A percentile compares a stretch with the other conserved stretches of the same genome.
Conservation (phyloP, 30 jellyfish, hydroid and myxozoan genomes). For the Pseudorhiza aurosa region DNA sequence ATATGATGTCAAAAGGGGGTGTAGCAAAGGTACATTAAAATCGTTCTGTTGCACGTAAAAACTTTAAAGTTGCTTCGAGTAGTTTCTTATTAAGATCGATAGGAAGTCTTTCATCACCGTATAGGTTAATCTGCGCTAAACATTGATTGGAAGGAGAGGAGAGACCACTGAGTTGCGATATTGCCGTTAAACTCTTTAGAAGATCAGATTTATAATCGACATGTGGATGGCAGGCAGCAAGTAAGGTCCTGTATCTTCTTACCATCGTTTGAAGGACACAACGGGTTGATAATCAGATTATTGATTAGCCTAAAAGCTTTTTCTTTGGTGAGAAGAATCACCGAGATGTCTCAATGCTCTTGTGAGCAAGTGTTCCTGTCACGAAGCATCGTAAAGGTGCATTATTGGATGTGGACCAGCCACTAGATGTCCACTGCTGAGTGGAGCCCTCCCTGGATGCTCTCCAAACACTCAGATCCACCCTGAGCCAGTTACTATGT, state of each 20-base stretch:
- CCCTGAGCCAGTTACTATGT: too few relatives aligned
- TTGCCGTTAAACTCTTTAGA: not conserved
- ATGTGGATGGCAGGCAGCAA: slow-evolving; percentile 20
- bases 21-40: not conserved
- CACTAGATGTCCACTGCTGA: too few relatives aligned
- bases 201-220: not conserved
- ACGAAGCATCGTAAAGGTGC: too few relatives aligned
- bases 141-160: slow-evolving; percentile 1
- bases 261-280: slow-evolving; percentile 44
- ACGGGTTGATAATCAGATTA: slow-evolving; percentile 38
- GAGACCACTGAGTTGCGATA: not conserved
- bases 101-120: slow-evolving; percentile 5
- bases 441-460: too few relatives aligned
- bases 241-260: slow-evolving; percentile 41
- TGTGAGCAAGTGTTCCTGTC: too few relatives aligned
- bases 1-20: too few relatives aligned
- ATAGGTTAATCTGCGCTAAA: not conserved
- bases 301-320: too few relatives aligned
- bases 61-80: not conserved
- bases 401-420: too few relatives aligned
- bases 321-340: too few relatives aligned
- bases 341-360: too few relatives aligned
- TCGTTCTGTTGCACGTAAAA: slow-evolving; percentile 1
- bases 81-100: not conserved
- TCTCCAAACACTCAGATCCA: too few relatives aligned